phyloP scores from a whole-genome alignment of 1,140 invertebrate genomes.

The Neoseiulus cucumeris region DNA sequence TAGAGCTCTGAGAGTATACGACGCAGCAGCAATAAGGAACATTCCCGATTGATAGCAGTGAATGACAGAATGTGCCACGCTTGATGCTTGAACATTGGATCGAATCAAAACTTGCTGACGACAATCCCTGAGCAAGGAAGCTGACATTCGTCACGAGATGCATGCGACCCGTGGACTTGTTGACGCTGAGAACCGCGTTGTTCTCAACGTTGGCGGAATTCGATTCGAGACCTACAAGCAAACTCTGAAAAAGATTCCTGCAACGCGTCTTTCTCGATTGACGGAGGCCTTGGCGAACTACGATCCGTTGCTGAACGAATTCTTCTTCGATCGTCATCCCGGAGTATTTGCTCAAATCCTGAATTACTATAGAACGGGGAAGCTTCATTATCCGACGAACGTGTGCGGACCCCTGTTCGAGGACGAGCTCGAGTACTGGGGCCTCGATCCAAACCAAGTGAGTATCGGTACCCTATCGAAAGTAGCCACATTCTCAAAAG shows the following conservation, averaged over 20 bases:
- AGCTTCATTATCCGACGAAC: slow-evolving; percentile 63
- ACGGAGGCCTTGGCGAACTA: slow-evolving; percentile 66
- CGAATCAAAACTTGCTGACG: no score
- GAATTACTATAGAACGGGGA: slow-evolving; percentile 45
- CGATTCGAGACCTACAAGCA: slow-evolving; percentile 89
- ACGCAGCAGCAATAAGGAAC: no score
- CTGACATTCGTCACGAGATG: no score
- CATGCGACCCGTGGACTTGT: slow-evolving; percentile 30
- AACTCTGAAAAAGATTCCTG: slow-evolving; percentile 78
- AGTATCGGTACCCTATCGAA: neutral
- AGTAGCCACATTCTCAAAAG: no score
- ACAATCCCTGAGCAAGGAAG: no score
- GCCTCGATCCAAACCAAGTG: slow-evolving; percentile 48
- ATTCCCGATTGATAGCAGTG: no score
- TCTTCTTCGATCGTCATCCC: slow-evolving; percentile 95
- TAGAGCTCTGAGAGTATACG: no score
- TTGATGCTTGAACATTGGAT: no score
- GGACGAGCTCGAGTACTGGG: slow-evolving; percentile 60
- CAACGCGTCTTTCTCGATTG: slow-evolving; percentile 62
- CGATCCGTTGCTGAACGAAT: slow-evolving; percentile 87
- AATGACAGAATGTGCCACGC: no score
- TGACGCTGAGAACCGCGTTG: slow-evolving; percentile 89
- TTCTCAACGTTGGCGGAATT: slow-evolving; percentile 93
- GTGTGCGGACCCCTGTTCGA: slow-evolving; percentile 66
- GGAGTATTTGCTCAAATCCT: slow-evolving; percentile 70